Base-by-base conservation (phyloP, 2,888 invertebrate species). In the Calephelis perditalis region DNA sequence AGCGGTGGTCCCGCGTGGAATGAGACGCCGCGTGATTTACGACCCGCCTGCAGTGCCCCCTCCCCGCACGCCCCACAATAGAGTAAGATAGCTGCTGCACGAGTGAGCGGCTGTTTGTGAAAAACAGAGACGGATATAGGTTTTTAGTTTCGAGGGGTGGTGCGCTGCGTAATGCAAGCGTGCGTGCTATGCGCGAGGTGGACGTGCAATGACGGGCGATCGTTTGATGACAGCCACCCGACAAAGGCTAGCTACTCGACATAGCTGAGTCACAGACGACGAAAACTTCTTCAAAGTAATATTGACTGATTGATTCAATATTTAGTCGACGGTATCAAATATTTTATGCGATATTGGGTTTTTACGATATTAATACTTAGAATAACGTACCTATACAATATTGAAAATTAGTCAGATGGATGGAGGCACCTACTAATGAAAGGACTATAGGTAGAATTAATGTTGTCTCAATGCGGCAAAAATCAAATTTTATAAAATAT, bases 1-100 rank as follows among this genome's bases (percentile, higher is more conserved):
- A 77, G 83, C 88, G 88, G 86, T 83, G 83, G 82, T 84, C 89
- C 86, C 90, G 91, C 91, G 88, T 86, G 90, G 91, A 91, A 90
- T 91, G 91, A 91, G 88, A 86, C 78, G 81, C 85, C 82, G 82
- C 80, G 86, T 91, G 91, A 91, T 91, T 91, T 91, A 91, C 91
- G 91, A 89, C 87, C 88, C 89, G 89, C 90, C 89, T 88, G 89
- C 90, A 88, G 86, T 85, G 81, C 86, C 86, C 88, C 81, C 82
- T 77, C 82, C 87, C 88, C 86, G 81, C 84, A 74, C 84, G 76
- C 81, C 83, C 79, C 82, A 75, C 82, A 74, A 70, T 65, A 71
- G 83, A 86, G 65, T 67, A 78, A 75, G 87, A 86, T 69, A 71
- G 73, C 69, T 65, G 77, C 74, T 67, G 62, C 63, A 59, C 62